Conservation (phyloP, 2,113 vertebrate genomes). For the Bettongia penicillata region DNA sequence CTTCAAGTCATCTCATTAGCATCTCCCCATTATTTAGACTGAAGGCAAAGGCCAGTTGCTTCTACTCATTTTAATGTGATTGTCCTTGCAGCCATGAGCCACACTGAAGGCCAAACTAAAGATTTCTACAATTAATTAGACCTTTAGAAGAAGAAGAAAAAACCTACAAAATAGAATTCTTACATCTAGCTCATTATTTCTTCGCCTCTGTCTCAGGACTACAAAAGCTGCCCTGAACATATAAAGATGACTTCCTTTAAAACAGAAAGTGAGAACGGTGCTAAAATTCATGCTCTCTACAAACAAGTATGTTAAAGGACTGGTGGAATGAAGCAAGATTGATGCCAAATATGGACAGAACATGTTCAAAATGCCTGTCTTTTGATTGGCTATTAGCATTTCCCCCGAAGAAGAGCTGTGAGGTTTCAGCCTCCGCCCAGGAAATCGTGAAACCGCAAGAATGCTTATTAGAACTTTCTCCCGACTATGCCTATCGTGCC, state of each 20-base stretch:
- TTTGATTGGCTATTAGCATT: slow-evolving; percentile 54
- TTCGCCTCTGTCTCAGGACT: slow-evolving; percentile 35
- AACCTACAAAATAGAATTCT: slow-evolving; percentile 45
- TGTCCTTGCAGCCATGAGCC: slow-evolving; percentile 26
- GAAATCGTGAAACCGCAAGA: slow-evolving; percentile 54
- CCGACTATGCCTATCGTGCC: background rate
- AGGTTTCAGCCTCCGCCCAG: slow-evolving; percentile 54
- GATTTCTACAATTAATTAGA: background rate
- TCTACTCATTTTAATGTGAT: slow-evolving; percentile 31
- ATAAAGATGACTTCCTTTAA: slow-evolving; percentile 60
- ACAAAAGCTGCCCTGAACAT: slow-evolving; percentile 40
- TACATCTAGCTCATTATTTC: background rate
- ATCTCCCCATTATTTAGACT: slow-evolving; percentile 11
- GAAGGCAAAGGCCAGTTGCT: slow-evolving; percentile 15
- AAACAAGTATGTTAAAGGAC: slow-evolving; percentile 68
- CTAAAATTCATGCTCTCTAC: slow-evolving; percentile 46
- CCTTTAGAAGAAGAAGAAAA: background rate
- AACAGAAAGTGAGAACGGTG: slow-evolving; percentile 32
- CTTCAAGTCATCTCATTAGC: background rate
- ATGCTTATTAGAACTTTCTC: slow-evolving; percentile 61
- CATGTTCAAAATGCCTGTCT: slow-evolving; percentile 69
- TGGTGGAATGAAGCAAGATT: slow-evolving; percentile 79
- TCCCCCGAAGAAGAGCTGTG: slow-evolving; percentile 61
- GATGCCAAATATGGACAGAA: slow-evolving; percentile 82
- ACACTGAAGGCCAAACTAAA: background rate